Conservation (phyloP, 2,113 vertebrate species). For the Tamias sibiricus region DNA sequence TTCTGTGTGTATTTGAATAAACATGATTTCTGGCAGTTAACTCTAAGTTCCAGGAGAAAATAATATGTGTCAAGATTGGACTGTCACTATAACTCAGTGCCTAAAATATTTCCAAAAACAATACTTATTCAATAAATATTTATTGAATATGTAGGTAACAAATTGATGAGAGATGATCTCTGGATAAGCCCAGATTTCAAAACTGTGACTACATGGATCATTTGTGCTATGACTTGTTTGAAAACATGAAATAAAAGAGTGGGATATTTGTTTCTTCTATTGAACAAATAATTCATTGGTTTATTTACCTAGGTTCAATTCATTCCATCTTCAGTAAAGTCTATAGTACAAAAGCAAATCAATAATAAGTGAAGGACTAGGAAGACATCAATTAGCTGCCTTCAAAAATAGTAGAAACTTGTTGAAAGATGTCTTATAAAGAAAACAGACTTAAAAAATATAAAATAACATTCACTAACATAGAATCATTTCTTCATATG, state of each 20-base stretch:
- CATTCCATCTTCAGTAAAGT: background rate
- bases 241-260: background rate
- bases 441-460: background rate
- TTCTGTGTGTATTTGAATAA: slow-evolving; percentile 28
- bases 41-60: background rate
- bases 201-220: background rate
- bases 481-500: background rate
- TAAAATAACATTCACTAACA: background rate
- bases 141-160: background rate
- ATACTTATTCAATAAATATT: background rate
- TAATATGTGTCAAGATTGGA: background rate
- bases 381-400: background rate
- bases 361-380: background rate
- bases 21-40: background rate
- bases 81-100: background rate
- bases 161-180: background rate
- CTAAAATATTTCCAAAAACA: background rate
- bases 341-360: background rate
- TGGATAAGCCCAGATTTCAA: background rate
- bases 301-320: background rate
- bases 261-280: background rate
- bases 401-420: background rate
- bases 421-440: background rate
- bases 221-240: background rate
- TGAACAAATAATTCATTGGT: background rate